Evolutionary conservation across 1,140 invertebrate species (phyloP), one percentile per base, ranked within the genome.

Genomic region (Samia ricini): DNA sequence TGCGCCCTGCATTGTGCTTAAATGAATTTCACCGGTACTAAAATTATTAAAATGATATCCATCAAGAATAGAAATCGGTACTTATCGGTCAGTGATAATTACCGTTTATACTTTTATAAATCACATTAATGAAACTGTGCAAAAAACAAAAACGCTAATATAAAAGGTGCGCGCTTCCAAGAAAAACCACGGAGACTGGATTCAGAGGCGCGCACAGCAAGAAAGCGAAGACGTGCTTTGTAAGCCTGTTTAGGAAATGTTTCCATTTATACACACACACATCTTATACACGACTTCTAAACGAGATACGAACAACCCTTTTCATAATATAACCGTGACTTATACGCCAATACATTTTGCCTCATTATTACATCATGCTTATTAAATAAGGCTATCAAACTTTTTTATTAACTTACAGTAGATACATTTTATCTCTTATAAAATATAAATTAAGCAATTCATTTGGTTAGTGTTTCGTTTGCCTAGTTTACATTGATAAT

Each of bases 141-240:
- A 23, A 22, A 55, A 23, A 23, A n/a, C n/a, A 21, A 55, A 55
- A 55, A 55, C 10, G 52, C 52, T 18, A 19, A n/a, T 55, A 24
- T n/a, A 55, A 55, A 24, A 21, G 15, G 21, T 24, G 22, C 22
- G 52, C n/a, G n/a, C n/a, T 55, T 55, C 52, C 52, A n/a, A 55
- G 52, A 55, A 55, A 42, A 42, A 42, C 20, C 19, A 21, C 50
- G 6, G 21, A 23, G 52, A 55, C 24, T 24, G 52, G 52, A 21
- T 55, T 24, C 52, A 23, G n/a, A n/a, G 4, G 15, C 33, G 20
- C 20, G 52, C 52, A 12, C 24, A 21, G 52, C 52, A 55, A 55
- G 52, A 55, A 55, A 55, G 12, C 3, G 2, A 24, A 55, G 52
- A 55, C 52, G 22, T 55, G 52, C 22, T 55, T 22, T 10, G 52